A percentile compares a stretch with the other conserved stretches of the same genome.
These are phyloP conservation scores for Papilio elwesi DNA, from an alignment of 2,888 invertebrate genomes.

Conservation along the genomic window DNA sequence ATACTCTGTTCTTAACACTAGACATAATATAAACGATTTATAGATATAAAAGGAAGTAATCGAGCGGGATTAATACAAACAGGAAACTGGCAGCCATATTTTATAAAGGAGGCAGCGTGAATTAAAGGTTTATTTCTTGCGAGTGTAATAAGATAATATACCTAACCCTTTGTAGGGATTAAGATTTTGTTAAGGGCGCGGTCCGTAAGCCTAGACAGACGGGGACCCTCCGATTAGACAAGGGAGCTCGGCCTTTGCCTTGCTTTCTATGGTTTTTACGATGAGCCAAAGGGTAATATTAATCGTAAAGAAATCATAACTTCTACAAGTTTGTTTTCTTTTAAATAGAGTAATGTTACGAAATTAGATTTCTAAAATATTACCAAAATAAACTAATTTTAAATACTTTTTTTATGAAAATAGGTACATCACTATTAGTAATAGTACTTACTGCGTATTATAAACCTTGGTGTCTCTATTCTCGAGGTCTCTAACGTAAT, in stretches of 20 bases:
- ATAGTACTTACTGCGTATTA: too few relatives aligned
- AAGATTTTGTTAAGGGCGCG: constrained; percentile 83
- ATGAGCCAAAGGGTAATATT: constrained; percentile 54
- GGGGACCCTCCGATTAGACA: constrained; percentile 65
- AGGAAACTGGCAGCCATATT: constrained; percentile 57
- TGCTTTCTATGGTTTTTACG: constrained; percentile 79
- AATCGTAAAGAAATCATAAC: constrained; percentile 5
- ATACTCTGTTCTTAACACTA: too few relatives aligned
- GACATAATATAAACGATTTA: not conserved
- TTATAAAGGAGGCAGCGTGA: constrained; percentile 64
- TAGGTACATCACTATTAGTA: too few relatives aligned
- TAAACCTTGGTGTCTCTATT: too few relatives aligned
- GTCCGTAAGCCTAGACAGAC: constrained; percentile 74
- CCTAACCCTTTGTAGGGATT: constrained; percentile 83
- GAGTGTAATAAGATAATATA: constrained; percentile 82
- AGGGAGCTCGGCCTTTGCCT: constrained; percentile 61
- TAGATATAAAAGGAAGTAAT: constrained; percentile 16
- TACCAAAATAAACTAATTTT: not conserved
- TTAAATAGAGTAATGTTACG: too few relatives aligned
- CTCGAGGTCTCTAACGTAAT: not conserved
- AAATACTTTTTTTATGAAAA: not conserved
- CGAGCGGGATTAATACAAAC: constrained; percentile 44
- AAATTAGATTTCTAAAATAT: too few relatives aligned
- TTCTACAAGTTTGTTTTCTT: too few relatives aligned
- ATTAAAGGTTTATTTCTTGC: constrained; percentile 80